Base-by-base conservation (phyloP, 2,113 vertebrate species). In the Phrynosoma platyrhinos region DNA sequence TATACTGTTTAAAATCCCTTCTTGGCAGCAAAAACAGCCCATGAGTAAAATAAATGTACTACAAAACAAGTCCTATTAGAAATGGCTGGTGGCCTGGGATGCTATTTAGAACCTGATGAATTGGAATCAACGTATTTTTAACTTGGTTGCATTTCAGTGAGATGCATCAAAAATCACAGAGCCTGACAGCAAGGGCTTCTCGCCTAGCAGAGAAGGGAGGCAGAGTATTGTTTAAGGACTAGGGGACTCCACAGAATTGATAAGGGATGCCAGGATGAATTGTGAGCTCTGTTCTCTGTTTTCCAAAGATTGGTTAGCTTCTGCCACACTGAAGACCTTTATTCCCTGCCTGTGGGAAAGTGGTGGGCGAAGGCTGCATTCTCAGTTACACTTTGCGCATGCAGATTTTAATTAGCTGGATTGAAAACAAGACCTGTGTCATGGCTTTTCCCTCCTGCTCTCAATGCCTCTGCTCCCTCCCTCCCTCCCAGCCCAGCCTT, bases 261-360 rank as follows among this genome's bases (percentile, higher is more conserved):
- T 96, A 96, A 94, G 94, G 91, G 94, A 95, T 87, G 92, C 93
- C 74, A 91, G 87, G 92, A 96, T 97, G 96, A 96, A 96, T 96
- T 95, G 94, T 92, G 89, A 90, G 77, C 95, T 96, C 95, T 97
- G 96, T 97, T 96, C 96, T 96, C 95, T 94, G 95, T 97, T 96
- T 96, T 97, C 96, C 91, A 95, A 96, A 83, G 96, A 90, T 92
- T 89, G 79, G 91, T 92, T 96, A 96, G 96, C 96, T 97, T 95
- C 94, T 94, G 89, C 95, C 78, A 95, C 95, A 97, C 97, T 98
- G 96, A 97, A 96, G 96, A 96, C 94, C 96, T 97, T 97, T 97
- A 96, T 97, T 97, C 95, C 88, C 88, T 71, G 96, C 95, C 96
- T 97, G 97, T 98, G 97, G 97, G 97, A 98, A 98, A 97, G 96